Percentiles rank a stretch among this genome's conserved stretches.
Conservation (phyloP, 2,888 invertebrate genomes). For the Campopleginae sp. region DNA sequence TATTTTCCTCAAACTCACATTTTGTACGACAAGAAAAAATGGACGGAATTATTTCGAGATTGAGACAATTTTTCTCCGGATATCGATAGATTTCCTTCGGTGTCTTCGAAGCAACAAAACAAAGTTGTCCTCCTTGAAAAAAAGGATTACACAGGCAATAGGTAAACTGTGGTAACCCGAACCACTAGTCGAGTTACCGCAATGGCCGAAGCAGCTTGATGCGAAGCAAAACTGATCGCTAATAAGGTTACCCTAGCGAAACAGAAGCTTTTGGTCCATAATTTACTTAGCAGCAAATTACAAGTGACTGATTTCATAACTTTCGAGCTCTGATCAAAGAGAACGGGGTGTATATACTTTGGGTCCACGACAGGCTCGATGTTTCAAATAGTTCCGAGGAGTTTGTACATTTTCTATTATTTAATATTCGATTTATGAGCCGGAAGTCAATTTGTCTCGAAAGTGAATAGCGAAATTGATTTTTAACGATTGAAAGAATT, state of each 20-base stretch:
- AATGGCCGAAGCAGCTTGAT: neutral
- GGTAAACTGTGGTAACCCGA: neutral
- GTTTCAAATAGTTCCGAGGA: neutral
- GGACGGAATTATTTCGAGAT: too few species aligned
- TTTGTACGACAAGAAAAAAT: too few species aligned
- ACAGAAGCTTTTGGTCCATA: neutral
- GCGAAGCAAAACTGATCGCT: conserved; percentile 3
- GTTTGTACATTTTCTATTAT: neutral
- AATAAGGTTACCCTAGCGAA: neutral
- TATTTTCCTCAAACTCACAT: too few species aligned
- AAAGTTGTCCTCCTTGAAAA: neutral
- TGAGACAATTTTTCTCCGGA: neutral
- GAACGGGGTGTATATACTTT: neutral
- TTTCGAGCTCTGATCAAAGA: neutral
- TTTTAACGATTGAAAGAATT: neutral
- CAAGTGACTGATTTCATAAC: conserved; percentile 8
- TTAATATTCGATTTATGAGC: neutral
- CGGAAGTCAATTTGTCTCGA: neutral
- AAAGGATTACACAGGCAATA: neutral
- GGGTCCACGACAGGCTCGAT: neutral
- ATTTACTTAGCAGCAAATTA: neutral
- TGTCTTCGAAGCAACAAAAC: neutral
- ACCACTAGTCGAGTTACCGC: neutral
- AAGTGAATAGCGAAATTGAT: neutral
- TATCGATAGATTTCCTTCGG: neutral